Evolutionary conservation across 64 coral and sea anemone genomes (phyloP).

Genomic region (Porites lutea): DNA sequence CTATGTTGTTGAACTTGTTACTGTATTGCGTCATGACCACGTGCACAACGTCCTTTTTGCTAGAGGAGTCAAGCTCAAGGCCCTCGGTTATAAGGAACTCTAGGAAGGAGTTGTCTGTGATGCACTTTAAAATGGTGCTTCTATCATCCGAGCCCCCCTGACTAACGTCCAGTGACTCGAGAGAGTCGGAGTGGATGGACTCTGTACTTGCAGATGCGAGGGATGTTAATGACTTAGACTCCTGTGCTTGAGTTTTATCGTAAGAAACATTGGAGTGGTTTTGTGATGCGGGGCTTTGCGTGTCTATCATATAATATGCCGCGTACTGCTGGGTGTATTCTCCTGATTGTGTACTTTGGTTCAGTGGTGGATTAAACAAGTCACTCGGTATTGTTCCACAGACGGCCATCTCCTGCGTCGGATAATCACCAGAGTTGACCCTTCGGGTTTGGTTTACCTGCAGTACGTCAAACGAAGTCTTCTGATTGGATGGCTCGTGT

Average conservation of each 20-base stretch:
- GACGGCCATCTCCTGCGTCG: not conserved
- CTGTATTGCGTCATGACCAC: slow-evolving; percentile 37
- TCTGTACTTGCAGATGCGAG: slow-evolving; percentile 27
- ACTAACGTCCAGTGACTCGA: not conserved
- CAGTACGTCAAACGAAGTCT: not conserved
- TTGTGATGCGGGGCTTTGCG: not conserved
- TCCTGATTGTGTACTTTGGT: not conserved
- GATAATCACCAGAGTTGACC: not conserved
- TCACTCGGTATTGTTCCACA: not conserved
- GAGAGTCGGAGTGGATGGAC: not conserved
- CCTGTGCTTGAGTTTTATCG: not conserved
- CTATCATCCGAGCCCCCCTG: not conserved
- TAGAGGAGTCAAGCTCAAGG: slow-evolving; percentile 22
- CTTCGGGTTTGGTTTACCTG: not conserved
- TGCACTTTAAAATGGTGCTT: slow-evolving; percentile 48
- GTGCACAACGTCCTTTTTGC: slow-evolving; percentile 19
- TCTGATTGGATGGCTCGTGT: not conserved
- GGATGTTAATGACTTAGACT: not conserved
- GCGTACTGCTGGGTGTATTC: not conserved
- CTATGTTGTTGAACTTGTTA: not conserved
- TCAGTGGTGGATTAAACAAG: not conserved
- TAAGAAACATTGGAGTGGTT: not conserved
- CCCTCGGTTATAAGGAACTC: slow-evolving; percentile 52
- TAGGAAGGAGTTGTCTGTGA: slow-evolving; percentile 41
- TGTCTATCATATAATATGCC: not conserved